phyloP scores from a whole-genome alignment of 2,797 vertebrate species.

The Enteromius treurensis region DNA sequence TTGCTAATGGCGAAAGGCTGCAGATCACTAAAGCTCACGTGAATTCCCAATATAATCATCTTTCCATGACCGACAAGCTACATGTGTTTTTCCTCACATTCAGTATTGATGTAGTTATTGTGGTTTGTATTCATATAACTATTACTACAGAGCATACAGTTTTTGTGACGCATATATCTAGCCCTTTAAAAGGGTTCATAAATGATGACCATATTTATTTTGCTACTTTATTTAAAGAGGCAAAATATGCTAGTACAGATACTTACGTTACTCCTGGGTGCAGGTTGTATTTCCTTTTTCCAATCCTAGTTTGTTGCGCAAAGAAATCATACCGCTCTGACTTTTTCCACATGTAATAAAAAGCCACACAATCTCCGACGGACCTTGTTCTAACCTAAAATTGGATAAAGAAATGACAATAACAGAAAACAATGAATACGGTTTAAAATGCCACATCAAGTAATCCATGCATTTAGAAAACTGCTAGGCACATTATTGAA shows the following conservation, averaged over 20 bases:
- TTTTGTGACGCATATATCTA: background rate
- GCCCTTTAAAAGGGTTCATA: background rate
- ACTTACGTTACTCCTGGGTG: slow-evolving; percentile 99
- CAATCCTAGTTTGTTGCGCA: slow-evolving; percentile 97
- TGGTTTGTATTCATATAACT: background rate
- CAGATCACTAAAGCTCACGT: too few relatives aligned
- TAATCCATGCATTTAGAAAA: background rate
- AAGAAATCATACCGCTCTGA: slow-evolving; percentile 99
- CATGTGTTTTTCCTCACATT: too few relatives aligned
- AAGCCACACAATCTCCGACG: slow-evolving; percentile 97
- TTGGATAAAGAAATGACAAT: slow-evolving; percentile 22
- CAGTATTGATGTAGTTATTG: too few relatives aligned
- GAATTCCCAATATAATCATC: too few relatives aligned
- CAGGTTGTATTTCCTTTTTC: slow-evolving; percentile 99
- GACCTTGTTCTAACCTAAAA: slow-evolving; percentile 95
- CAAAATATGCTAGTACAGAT: background rate
- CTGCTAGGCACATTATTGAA: background rate
- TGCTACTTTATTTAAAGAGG: background rate
- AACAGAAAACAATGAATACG: background rate
- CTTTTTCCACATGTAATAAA: slow-evolving; percentile 99
- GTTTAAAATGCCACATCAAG: background rate
- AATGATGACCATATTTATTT: background rate
- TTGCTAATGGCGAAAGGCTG: too few relatives aligned
- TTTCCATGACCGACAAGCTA: too few relatives aligned
- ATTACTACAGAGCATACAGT: background rate